phyloP scores from a whole-genome alignment of 2,797 vertebrate genomes.

The Chaunax sp. region DNA sequence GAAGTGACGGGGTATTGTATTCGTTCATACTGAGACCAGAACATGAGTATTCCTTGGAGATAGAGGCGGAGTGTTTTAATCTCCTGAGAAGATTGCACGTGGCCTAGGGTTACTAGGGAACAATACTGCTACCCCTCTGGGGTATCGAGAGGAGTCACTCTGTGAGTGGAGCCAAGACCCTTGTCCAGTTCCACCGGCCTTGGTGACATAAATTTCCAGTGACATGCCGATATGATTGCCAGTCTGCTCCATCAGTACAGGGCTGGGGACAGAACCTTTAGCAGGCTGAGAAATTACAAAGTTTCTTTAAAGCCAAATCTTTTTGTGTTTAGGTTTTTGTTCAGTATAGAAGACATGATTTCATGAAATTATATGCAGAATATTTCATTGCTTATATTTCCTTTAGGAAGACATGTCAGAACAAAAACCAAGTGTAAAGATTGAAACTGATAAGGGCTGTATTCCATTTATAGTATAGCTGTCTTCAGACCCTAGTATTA shows the following conservation, averaged over 20 bases:
- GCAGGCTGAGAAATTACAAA: slow-evolving; percentile 37
- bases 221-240: slow-evolving; percentile 69
- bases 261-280: slow-evolving; percentile 31
- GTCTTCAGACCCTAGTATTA: no score
- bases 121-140: slow-evolving; percentile 74
- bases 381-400: no score
- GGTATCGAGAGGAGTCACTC: slow-evolving; percentile 71
- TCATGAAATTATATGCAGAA: no score
- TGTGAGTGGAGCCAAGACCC: slow-evolving; percentile 65
- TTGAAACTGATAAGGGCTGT: no score
- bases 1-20: slow-evolving; percentile 53
- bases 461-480: no score
- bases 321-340: no score
- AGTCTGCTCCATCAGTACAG: slow-evolving; percentile 57
- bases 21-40: slow-evolving; percentile 53
- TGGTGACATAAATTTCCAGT: slow-evolving; percentile 67
- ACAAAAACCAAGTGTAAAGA: no score
- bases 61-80: slow-evolving; percentile 70
- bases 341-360: no score
- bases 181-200: slow-evolving; percentile 64
- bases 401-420: no score
- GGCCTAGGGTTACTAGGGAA: slow-evolving; percentile 71
- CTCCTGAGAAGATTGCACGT: slow-evolving; percentile 79
- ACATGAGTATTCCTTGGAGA: slow-evolving; percentile 54
- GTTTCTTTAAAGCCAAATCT: no score